These are phyloP conservation scores for Aricia artaxerxes DNA, from an alignment of 2,888 invertebrate genomes.

Conservation along the genomic window DNA sequence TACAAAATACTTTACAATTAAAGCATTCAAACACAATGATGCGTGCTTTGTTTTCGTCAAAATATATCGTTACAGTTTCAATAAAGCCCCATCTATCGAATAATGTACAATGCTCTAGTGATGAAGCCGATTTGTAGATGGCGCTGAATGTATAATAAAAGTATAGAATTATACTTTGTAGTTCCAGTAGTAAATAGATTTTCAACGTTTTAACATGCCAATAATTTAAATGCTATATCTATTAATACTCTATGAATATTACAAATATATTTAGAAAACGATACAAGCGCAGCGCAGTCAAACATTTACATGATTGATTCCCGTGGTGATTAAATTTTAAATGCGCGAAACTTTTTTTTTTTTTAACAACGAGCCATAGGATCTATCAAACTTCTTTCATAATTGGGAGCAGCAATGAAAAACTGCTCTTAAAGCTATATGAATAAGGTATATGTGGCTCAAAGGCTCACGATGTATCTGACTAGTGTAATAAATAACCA, in stretches of 20 bases:
- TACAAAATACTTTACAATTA: slow-evolving; percentile 36
- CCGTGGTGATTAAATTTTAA: not conserved
- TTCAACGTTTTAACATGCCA: slow-evolving; percentile 14
- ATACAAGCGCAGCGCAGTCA: not conserved
- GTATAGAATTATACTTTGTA: not conserved
- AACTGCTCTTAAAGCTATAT: not conserved
- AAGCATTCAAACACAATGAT: slow-evolving; percentile 33
- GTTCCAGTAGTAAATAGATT: slow-evolving; percentile 3
- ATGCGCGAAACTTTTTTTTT: not conserved
- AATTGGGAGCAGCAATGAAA: not conserved
- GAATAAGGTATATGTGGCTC: not conserved
- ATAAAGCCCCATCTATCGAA: slow-evolving; percentile 11
- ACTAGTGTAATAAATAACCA: slow-evolving; percentile 6
- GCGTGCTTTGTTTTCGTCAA: slow-evolving; percentile 5
- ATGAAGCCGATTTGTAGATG: not conserved
- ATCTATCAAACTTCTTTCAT: not conserved
- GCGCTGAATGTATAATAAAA: slow-evolving; percentile 1
- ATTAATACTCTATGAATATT: slow-evolving; percentile 14
- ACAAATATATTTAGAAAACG: slow-evolving; percentile 20
- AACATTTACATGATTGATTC: slow-evolving; percentile 20
- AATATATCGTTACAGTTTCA: slow-evolving; percentile 11
- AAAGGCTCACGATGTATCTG: not conserved
- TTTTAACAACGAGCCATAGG: not conserved
- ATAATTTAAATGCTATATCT: slow-evolving; percentile 16
- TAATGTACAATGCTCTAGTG: not conserved